A percentile compares a stretch with the other conserved stretches of the same genome.
phyloP scores from a whole-genome alignment of 2,888 invertebrate genomes.

The Hirtodrosophila duncani region DNA sequence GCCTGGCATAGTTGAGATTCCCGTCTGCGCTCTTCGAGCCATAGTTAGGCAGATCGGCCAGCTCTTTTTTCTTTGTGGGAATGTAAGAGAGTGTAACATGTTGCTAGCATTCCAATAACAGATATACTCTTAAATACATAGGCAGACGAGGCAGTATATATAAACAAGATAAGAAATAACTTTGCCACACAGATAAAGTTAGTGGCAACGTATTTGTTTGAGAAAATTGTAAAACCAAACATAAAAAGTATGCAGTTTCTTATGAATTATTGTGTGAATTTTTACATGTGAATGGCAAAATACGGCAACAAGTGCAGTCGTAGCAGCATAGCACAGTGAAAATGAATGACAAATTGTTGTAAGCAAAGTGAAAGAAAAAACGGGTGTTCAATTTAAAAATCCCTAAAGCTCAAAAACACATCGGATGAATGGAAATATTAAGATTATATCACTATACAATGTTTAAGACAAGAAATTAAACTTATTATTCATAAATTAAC shows the following conservation, averaged over 20 bases:
- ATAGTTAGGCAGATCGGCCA: too few species aligned
- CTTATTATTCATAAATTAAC: constrained; percentile 6
- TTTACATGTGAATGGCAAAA: constrained; percentile 68
- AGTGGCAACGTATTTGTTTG: constrained; percentile 24
- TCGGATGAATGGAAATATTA: too few species aligned
- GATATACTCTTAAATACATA: too few species aligned
- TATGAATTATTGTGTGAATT: constrained; percentile 66
- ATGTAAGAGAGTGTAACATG: constrained; percentile 20
- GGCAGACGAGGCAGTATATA: too few species aligned
- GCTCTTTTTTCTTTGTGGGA: neutral
- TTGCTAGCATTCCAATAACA: too few species aligned
- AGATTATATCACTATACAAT: too few species aligned
- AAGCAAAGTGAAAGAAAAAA: constrained; percentile 27
- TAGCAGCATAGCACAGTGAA: constrained; percentile 3
- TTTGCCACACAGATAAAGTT: constrained; percentile 43
- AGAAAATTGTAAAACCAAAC: constrained; percentile 46
- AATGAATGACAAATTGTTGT: constrained; percentile 18
- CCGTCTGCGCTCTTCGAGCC: constrained; percentile 6
- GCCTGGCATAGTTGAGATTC: constrained; percentile 34
- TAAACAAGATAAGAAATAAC: too few species aligned
- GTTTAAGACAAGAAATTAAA: constrained; percentile 10
- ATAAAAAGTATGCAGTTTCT: constrained; percentile 28
- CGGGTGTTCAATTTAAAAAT: too few species aligned
- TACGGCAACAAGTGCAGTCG: constrained; percentile 13
- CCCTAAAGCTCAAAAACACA: too few species aligned